These are phyloP conservation scores for Nibea albiflora DNA, from an alignment of 2,113 vertebrate genomes.

Conservation along the genomic window DNA sequence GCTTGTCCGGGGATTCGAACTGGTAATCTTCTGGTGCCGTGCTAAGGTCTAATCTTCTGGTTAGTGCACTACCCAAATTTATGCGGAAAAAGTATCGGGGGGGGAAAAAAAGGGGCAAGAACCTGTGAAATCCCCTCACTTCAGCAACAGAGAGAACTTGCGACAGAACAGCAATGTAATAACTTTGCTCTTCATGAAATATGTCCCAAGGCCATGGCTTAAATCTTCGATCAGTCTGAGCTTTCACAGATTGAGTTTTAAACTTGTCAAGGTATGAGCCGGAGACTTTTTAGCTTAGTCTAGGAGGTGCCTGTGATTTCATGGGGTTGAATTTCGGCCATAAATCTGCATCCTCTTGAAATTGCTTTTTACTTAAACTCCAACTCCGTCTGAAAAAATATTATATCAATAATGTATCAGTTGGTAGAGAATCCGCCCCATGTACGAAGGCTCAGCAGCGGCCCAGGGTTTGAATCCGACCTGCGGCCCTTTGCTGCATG, in stretches of 20 bases:
- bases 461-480: too few species aligned
- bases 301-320: constrained; percentile 33
- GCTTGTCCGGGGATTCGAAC: constrained; percentile 45
- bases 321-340: constrained; percentile 23
- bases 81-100: constrained; percentile 33
- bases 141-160: constrained; percentile 46
- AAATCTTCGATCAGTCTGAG: constrained; percentile 54
- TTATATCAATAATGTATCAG: neutral
- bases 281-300: constrained; percentile 47
- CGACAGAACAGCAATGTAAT: constrained; percentile 60
- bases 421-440: too few species aligned
- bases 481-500: too few species aligned
- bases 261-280: constrained; percentile 47
- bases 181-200: constrained; percentile 66
- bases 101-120: constrained; percentile 32
- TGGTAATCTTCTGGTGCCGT: constrained; percentile 47
- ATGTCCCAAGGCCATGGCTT: constrained; percentile 44
- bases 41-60: constrained; percentile 48
- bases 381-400: constrained; percentile 19
- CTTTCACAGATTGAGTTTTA: constrained; percentile 42
- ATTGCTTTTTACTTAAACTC: constrained; percentile 23
- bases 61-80: constrained; percentile 41
- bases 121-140: constrained; percentile 52
- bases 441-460: too few species aligned
- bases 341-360: constrained; percentile 24